These are phyloP conservation scores for Dynastes hyllus DNA, from an alignment of 2,888 invertebrate genomes.

Conservation along the genomic window DNA sequence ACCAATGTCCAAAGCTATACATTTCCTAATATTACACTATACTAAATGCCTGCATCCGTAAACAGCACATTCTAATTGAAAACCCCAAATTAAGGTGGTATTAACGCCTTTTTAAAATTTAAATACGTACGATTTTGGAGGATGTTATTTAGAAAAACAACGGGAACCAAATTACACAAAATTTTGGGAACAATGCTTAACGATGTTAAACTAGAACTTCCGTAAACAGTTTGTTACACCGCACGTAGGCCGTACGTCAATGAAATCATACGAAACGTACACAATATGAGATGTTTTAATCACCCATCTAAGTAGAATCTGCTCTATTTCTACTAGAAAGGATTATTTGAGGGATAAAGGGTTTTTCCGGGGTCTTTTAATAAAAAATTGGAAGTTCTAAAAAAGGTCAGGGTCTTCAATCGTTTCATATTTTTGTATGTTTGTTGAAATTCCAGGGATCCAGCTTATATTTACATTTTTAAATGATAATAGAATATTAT, in stretches of 20 bases:
- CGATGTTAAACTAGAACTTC: constrained; percentile 8
- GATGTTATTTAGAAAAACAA: constrained; percentile 29
- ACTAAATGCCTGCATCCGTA: constrained; percentile 6
- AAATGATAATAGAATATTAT: too few species aligned
- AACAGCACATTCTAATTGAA: constrained; percentile 27
- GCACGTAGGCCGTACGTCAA: constrained; percentile 1
- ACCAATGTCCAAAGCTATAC: neutral
- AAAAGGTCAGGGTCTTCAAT: too few species aligned
- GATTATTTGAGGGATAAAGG: neutral
- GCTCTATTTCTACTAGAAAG: neutral
- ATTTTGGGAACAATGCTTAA: constrained; percentile 25
- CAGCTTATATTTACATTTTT: too few species aligned
- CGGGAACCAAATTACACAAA: neutral
- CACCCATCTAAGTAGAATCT: neutral
- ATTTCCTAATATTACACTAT: neutral
- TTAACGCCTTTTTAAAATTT: constrained; percentile 25
- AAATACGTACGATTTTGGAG: constrained; percentile 12
- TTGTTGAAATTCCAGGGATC: too few species aligned
- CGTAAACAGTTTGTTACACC: constrained; percentile 19
- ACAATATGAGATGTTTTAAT: neutral
- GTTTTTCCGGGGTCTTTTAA: neutral
- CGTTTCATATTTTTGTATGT: too few species aligned
- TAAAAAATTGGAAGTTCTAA: too few species aligned
- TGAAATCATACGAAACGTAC: constrained; percentile 9
- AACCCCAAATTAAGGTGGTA: constrained; percentile 8